These are phyloP conservation scores for Phrynocephalus versicolor DNA, from an alignment of 2,113 vertebrate species.

Conservation along the genomic window DNA sequence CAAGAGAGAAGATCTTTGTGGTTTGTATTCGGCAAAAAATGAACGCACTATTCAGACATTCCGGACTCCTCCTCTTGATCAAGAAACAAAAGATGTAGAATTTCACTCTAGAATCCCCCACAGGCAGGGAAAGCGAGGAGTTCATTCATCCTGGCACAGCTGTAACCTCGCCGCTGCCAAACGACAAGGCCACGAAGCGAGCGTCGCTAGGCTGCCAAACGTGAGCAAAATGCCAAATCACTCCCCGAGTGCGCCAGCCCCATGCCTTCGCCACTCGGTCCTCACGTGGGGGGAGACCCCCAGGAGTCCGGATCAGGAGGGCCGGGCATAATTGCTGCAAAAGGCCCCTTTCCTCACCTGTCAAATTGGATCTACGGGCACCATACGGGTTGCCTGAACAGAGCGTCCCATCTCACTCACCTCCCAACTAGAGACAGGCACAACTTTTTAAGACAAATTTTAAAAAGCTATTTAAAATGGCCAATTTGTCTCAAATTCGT, in stretches of 20 bases:
- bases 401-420: no score
- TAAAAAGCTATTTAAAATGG: no score
- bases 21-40: slow-evolving; percentile 8
- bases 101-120: neutral
- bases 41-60: neutral
- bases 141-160: neutral
- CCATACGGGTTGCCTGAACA: no score
- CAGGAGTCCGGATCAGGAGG: neutral
- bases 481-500: no score
- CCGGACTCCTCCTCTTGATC: neutral
- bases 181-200: neutral
- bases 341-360: neutral
- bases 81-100: neutral
- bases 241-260: neutral
- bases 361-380: neutral
- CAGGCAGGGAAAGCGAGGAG: neutral
- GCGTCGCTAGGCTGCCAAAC: neutral
- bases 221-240: neutral
- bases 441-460: no score
- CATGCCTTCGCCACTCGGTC: neutral
- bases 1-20: neutral
- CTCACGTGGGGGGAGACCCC: neutral
- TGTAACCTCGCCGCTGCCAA: no score
- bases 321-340: neutral
- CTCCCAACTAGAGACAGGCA: no score